Evolutionary conservation across 2,797 vertebrate genomes (phyloP).

Genomic region (Danionella dracula): DNA sequence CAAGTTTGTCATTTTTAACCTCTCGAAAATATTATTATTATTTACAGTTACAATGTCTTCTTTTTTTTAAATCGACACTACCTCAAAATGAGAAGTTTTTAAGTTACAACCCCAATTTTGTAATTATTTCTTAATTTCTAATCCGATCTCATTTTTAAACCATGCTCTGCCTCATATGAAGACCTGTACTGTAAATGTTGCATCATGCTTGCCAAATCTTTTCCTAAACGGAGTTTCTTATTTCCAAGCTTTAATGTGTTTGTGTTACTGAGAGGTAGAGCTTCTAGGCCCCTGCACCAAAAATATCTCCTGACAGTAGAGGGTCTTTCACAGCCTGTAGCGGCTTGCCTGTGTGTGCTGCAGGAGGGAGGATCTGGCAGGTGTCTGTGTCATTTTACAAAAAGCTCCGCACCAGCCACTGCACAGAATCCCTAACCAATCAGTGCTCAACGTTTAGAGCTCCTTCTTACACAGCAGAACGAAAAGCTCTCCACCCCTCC

Average conservation of each 20-base stretch:
- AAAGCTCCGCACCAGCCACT: constrained; percentile 21
- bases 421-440: constrained; percentile 34
- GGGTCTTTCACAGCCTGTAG: constrained; percentile 20
- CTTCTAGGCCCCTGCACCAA: constrained; percentile 26
- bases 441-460: constrained; percentile 2
- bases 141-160: too few species aligned
- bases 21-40: too few species aligned
- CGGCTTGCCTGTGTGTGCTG: constrained; percentile 16
- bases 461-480: constrained; percentile 33
- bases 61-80: too few species aligned
- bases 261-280: constrained; percentile 1
- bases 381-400: constrained; percentile 28
- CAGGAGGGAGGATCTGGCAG: constrained; percentile 36
- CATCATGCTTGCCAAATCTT: background rate
- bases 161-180: too few species aligned
- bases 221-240: background rate
- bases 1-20: too few species aligned
- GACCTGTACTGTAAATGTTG: too few species aligned
- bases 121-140: too few species aligned
- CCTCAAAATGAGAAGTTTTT: too few species aligned
- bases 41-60: too few species aligned
- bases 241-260: background rate
- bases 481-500: background rate
- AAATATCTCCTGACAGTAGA: constrained; percentile 4
- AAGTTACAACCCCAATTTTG: too few species aligned